Evolutionary conservation across 2,113 vertebrate genomes (phyloP), one percentile per base, ranked within the genome.

Genomic region (Ceyx margarethae): DNA sequence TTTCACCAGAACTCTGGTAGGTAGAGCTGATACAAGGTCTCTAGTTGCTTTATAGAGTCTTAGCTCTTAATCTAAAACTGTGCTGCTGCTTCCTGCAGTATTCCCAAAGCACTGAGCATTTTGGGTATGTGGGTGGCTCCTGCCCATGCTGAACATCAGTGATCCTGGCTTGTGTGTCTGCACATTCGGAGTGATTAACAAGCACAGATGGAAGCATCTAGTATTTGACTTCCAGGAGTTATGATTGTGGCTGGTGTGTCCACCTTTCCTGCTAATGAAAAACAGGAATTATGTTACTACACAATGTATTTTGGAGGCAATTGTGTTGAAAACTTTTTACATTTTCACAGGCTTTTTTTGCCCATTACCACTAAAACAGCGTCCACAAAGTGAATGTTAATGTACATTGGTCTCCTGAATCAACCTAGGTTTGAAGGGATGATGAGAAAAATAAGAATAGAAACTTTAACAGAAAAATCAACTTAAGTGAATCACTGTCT

Each of bases 1-100:
- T 48, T n/a, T 79, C 0, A 1, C 25, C 16, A 79, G 43, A 37
- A 53, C 54, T 61, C 25, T 29, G 0, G 0, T 37, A 43, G 18
- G 58, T 67, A 45, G 40, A 37, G 57, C 15, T 53, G 22, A 37
- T 58, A 37, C 18, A 54, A 67, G 37, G 46, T 66, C 21, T 74
- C 8, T 23, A 29, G 28, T 57, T 79, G 45, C 53, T 87, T 37
- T 81, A 53, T 57, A 54, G 68, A 69, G 48, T 65, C n/a, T 45
- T 2, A 0, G 3, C 23, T 60, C 50, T 77, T 19, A 4, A 2
- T 54, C 20, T 33, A 50, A 42, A 67, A 19, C 61, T 17, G 21
- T 50, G 45, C 48, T 40, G 23, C 65, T 60, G 26, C 51, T 91
- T 80, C 23, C 64, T 60, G n/a, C 33, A 33, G 25, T 66, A 35